Conservation (phyloP, 2,797 vertebrate species). For the Muscicapa comitata region DNA sequence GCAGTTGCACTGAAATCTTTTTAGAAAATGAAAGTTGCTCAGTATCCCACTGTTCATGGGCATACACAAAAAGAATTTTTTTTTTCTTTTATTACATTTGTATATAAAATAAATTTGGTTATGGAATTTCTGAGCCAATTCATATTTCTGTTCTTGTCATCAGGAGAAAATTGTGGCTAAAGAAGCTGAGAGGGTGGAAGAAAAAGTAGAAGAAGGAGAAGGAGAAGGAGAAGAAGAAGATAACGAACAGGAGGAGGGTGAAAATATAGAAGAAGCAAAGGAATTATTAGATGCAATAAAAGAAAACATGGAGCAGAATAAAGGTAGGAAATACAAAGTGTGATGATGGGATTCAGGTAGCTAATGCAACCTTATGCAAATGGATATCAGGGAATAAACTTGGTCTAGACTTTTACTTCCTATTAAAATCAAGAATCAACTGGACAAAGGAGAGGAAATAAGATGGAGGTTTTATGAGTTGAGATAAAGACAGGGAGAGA, state of each 20-base stretch:
- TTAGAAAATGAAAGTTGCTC: neutral
- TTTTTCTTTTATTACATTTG: neutral
- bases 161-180: slow-evolving; percentile 66
- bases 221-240: slow-evolving; percentile 40
- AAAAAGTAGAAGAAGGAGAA: slow-evolving; percentile 30
- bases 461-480: neutral
- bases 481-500: neutral
- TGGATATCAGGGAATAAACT: neutral
- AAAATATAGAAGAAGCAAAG: slow-evolving; percentile 63
- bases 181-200: neutral
- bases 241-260: slow-evolving; percentile 61
- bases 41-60: neutral
- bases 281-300: slow-evolving; percentile 79
- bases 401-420: neutral
- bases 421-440: neutral
- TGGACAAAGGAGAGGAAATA: neutral
- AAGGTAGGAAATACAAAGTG: slow-evolving; percentile 68
- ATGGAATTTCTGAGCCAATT: neutral
- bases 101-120: neutral
- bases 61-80: neutral
- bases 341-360: neutral
- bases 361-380: neutral
- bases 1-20: neutral
- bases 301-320: slow-evolving; percentile 82
- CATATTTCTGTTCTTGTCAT: neutral